phyloP scores from a whole-genome alignment of 2,797 vertebrate genomes.

The Poecilia wingei region DNA sequence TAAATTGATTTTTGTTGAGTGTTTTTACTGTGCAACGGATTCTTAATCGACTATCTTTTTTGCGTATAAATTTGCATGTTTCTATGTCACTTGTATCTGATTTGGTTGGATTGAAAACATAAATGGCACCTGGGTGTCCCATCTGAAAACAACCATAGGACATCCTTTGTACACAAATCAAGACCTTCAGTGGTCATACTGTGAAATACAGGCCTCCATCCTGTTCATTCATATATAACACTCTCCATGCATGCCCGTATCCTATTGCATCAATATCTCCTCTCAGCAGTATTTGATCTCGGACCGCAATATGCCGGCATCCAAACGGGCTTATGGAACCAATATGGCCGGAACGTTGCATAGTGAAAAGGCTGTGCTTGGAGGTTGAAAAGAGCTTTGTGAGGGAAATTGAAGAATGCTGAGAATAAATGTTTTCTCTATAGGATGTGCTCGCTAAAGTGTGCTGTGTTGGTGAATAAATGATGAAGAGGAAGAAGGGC shows the following conservation, averaged over 20 bases:
- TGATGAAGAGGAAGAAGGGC: constrained; percentile 80
- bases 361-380: constrained; percentile 44
- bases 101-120: background rate
- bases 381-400: constrained; percentile 76
- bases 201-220: constrained; percentile 44
- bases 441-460: constrained; percentile 71
- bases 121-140: background rate
- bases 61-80: background rate
- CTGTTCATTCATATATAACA: constrained; percentile 60
- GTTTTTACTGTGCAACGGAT: background rate
- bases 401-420: constrained; percentile 79
- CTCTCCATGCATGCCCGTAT: constrained; percentile 55
- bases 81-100: background rate
- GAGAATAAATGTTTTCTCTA: constrained; percentile 79
- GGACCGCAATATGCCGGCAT: constrained; percentile 49
- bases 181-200: constrained; percentile 48
- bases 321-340: constrained; percentile 55
- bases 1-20: background rate
- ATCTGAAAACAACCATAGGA: constrained; percentile 8
- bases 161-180: constrained; percentile 22
- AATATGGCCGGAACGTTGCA: constrained; percentile 46
- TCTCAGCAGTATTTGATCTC: constrained; percentile 70
- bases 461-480: constrained; percentile 84
- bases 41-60: background rate
- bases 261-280: constrained; percentile 58